phyloP scores from a whole-genome alignment of 2,113 vertebrate genomes.

The Spea bombifrons region DNA sequence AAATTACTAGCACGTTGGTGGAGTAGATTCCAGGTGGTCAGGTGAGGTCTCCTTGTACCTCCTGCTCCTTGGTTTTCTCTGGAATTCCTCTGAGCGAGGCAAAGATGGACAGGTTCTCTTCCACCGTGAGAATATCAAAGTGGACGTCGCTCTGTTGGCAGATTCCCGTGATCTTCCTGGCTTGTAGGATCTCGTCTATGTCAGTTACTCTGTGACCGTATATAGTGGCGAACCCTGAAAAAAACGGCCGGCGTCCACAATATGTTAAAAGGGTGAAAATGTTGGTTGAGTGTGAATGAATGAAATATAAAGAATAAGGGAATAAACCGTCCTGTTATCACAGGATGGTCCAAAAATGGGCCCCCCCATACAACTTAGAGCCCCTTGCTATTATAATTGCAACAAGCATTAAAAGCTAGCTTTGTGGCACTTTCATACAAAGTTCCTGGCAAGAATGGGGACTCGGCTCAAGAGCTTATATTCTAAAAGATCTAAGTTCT shows the following conservation, averaged over 20 bases:
- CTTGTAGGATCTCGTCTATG: conserved; percentile 82
- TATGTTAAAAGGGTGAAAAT: no score
- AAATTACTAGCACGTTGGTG: not conserved
- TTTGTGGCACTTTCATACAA: no score
- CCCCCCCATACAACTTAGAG: no score
- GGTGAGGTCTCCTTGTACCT: conserved; percentile 63
- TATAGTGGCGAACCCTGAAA: conserved; percentile 80
- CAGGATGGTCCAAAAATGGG: no score
- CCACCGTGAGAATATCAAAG: conserved; percentile 91
- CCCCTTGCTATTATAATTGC: no score
- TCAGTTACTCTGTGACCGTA: conserved; percentile 85
- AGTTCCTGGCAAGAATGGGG: no score
- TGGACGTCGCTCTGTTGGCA: conserved; percentile 94
- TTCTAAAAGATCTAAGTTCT: no score
- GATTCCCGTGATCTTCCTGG: conserved; percentile 87
- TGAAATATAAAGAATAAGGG: no score
- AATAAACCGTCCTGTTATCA: no score
- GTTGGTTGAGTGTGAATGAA: no score
- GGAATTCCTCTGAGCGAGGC: conserved; percentile 89
- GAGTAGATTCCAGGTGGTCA: not conserved
- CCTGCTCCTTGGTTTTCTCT: conserved; percentile 57
- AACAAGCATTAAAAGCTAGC: no score
- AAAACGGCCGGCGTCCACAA: not conserved
- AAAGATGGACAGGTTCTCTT: conserved; percentile 92
- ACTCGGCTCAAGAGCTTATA: no score